Conservation (phyloP, 2,888 invertebrate species). For the Phymatocera aterrima region DNA sequence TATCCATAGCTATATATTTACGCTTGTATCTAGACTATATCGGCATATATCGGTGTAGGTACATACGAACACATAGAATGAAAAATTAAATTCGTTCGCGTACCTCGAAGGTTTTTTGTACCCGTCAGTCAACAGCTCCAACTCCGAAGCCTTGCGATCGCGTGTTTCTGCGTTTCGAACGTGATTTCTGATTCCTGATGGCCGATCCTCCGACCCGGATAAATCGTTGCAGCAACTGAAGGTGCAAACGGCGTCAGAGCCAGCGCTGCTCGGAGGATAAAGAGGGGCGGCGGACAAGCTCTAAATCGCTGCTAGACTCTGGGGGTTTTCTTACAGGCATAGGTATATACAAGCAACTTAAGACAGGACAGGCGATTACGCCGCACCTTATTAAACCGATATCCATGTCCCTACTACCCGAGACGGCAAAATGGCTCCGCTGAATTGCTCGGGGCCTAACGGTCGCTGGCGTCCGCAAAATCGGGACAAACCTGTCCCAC, state of each 20-base stretch:
- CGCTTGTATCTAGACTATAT: too few species aligned
- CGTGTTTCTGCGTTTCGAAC: too few species aligned
- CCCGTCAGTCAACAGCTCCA: neutral
- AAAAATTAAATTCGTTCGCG: constrained; percentile 3
- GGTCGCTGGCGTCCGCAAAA: constrained; percentile 12
- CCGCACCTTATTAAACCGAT: constrained; percentile 43
- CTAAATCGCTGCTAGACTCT: constrained; percentile 9
- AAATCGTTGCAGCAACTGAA: constrained; percentile 8
- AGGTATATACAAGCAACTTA: too few species aligned
- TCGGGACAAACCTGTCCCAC: neutral
- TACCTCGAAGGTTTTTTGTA: constrained; percentile 4
- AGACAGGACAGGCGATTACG: constrained; percentile 32
- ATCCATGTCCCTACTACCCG: constrained; percentile 32
- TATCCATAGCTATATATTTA: neutral
- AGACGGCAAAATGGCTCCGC: constrained; percentile 23
- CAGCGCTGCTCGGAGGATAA: too few species aligned
- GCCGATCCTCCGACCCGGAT: constrained; percentile 10
- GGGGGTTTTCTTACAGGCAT: constrained; percentile 26
- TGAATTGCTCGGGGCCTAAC: constrained; percentile 35
- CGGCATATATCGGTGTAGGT: neutral
- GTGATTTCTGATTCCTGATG: too few species aligned
- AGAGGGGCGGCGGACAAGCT: constrained; percentile 8
- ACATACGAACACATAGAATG: neutral
- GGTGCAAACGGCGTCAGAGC: neutral
- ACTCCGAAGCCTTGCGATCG: neutral